A percentile compares a stretch with the other conserved stretches of the same genome.
Evolutionary conservation across 1,140 invertebrate species (phyloP).

Genomic region (Psilanteris sp.): DNA sequence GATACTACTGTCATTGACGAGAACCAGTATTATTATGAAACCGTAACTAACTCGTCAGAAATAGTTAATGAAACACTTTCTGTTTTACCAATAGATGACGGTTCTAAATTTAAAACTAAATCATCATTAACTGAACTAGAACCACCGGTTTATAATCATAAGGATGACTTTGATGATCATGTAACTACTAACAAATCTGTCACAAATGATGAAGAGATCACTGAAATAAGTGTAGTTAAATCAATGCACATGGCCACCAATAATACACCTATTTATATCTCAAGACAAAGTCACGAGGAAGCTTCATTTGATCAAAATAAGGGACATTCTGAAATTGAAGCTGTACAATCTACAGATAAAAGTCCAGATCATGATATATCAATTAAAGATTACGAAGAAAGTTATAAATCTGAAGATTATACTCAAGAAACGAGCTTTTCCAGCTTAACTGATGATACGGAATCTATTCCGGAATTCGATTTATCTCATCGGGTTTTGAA

Average conservation of each 20-base stretch:
- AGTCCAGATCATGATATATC: background rate
- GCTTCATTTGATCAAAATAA: background rate
- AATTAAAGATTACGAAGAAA: slow-evolving; percentile 22
- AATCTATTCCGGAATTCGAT: slow-evolving; percentile 21
- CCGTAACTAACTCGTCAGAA: slow-evolving; percentile 15
- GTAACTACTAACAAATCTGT: slow-evolving; percentile 17
- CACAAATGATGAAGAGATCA: background rate
- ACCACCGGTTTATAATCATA: slow-evolving; percentile 54
- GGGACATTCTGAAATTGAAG: slow-evolving; percentile 13
- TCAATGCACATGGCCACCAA: background rate
- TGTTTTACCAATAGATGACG: background rate
- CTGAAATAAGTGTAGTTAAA: background rate
- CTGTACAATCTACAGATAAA: slow-evolving; percentile 5
- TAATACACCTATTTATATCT: background rate
- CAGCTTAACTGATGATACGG: too few relatives aligned
- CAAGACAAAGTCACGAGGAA: slow-evolving; percentile 2
- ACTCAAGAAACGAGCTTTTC: slow-evolving; percentile 22
- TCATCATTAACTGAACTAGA: slow-evolving; percentile 8
- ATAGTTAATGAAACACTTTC: slow-evolving; percentile 8
- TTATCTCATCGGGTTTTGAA: slow-evolving; percentile 25
- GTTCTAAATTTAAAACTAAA: background rate
- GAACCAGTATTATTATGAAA: slow-evolving; percentile 27
- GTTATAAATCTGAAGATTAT: slow-evolving; percentile 5
- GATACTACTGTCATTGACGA: background rate
- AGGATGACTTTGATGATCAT: slow-evolving; percentile 30